phyloP scores from a whole-genome alignment of 2,888 invertebrate genomes.

The Watsonalla cultraria region DNA sequence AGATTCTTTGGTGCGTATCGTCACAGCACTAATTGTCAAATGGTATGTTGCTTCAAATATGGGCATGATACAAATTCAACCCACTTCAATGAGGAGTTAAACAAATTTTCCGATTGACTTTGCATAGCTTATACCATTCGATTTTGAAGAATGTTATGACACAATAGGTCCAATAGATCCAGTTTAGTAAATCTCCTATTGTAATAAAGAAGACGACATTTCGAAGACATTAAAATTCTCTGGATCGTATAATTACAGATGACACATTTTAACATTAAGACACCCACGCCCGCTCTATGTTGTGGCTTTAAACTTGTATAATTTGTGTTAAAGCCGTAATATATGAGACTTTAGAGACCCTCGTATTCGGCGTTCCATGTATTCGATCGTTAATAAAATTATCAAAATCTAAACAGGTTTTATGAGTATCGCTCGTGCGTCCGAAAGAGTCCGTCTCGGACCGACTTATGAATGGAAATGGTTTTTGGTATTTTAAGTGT shows the following conservation, averaged over 20 bases:
- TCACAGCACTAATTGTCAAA: slow-evolving; percentile 59
- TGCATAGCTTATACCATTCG: neutral
- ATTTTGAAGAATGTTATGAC: slow-evolving; percentile 46
- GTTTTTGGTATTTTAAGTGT: slow-evolving; percentile 76
- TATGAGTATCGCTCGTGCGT: slow-evolving; percentile 68
- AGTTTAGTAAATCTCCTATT: slow-evolving; percentile 65
- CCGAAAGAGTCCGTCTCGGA: slow-evolving; percentile 56
- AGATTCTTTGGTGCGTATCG: slow-evolving; percentile 66
- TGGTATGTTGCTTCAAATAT: slow-evolving; percentile 25
- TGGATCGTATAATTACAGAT: slow-evolving; percentile 75
- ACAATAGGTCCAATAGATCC: slow-evolving; percentile 57
- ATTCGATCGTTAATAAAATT: slow-evolving; percentile 77
- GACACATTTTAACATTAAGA: slow-evolving; percentile 76
- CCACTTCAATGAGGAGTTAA: neutral
- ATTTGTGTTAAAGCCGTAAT: slow-evolving; percentile 78
- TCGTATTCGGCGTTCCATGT: slow-evolving; percentile 64
- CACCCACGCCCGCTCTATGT: slow-evolving; percentile 72
- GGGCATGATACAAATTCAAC: slow-evolving; percentile 15
- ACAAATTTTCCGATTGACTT: neutral
- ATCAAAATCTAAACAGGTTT: slow-evolving; percentile 78
- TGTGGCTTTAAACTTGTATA: slow-evolving; percentile 76
- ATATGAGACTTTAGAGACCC: slow-evolving; percentile 72
- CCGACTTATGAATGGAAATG: slow-evolving; percentile 75
- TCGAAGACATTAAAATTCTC: slow-evolving; percentile 74
- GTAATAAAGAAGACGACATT: slow-evolving; percentile 74